phyloP scores from a whole-genome alignment of 1,140 invertebrate species.

The Lasioglossum albipes region DNA sequence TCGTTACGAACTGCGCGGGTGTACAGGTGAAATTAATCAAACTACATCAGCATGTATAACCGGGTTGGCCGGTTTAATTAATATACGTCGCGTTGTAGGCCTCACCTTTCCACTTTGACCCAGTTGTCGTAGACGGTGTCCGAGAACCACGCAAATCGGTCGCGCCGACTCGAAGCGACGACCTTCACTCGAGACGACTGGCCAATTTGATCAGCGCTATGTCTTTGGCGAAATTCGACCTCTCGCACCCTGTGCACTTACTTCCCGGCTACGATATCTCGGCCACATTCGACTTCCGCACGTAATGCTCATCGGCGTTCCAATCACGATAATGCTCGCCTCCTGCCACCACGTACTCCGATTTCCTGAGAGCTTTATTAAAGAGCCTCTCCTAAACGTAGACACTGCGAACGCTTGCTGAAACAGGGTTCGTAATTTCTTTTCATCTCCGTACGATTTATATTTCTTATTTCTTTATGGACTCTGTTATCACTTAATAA shows the following conservation, averaged over 20 bases:
- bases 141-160: slow-evolving; percentile 78
- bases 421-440: no score
- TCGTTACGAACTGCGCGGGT: no score
- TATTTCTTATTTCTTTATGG: no score
- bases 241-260: slow-evolving; percentile 51
- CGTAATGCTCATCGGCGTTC: slow-evolving; percentile 63
- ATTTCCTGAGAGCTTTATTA: slow-evolving; percentile 47
- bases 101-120: slow-evolving; percentile 56
- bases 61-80: slow-evolving; percentile 36
- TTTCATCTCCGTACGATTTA: no score
- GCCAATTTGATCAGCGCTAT: slow-evolving; percentile 72
- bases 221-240: slow-evolving; percentile 72
- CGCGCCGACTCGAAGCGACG: slow-evolving; percentile 57
- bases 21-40: slow-evolving; percentile 43
- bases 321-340: slow-evolving; percentile 76
- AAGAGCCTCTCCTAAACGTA: neutral
- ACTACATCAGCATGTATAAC: neutral
- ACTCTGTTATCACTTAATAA: no score
- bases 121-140: slow-evolving; percentile 65
- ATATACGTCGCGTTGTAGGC: neutral
- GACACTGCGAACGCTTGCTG: no score
- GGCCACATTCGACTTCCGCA: slow-evolving; percentile 71
- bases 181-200: slow-evolving; percentile 66
- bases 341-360: slow-evolving; percentile 70
- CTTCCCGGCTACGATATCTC: slow-evolving; percentile 34